Conservation (phyloP, 2,888 invertebrate genomes). For the Pristionchus exspectatus region DNA sequence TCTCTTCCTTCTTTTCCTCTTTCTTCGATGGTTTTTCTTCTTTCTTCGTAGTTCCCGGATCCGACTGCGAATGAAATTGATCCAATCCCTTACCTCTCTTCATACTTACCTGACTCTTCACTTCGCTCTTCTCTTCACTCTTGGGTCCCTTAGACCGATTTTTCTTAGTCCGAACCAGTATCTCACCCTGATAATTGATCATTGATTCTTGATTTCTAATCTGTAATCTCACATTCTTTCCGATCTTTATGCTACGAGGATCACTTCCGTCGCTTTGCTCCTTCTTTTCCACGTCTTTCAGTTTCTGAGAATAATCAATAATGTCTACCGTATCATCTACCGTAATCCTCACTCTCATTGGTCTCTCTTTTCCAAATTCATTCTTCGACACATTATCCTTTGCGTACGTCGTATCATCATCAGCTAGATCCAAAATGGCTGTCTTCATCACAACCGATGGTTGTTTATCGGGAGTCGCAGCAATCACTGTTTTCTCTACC, state of each 20-base stretch:
- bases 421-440: not conserved
- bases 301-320: not conserved
- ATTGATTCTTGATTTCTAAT: not conserved
- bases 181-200: not conserved
- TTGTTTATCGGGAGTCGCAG: not conserved
- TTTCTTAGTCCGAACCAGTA: not conserved
- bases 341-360: not conserved
- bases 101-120: not conserved
- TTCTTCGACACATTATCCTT: not conserved
- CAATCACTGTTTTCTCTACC: constrained; percentile 5
- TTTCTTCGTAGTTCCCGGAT: not conserved
- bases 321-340: not conserved
- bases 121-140: constrained; percentile 9
- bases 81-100: not conserved
- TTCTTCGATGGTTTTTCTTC: not conserved
- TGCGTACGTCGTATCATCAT: not conserved
- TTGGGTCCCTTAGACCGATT: not conserved
- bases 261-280: not conserved
- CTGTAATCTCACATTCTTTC: not conserved
- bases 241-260: not conserved
- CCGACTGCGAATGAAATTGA: not conserved
- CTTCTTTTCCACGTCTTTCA: not conserved
- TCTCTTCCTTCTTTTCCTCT: not conserved
- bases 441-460: constrained; percentile 27
- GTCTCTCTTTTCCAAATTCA: not conserved